These are phyloP conservation scores for Mantis religiosa DNA, from an alignment of 2,888 invertebrate species.

Conservation along the genomic window DNA sequence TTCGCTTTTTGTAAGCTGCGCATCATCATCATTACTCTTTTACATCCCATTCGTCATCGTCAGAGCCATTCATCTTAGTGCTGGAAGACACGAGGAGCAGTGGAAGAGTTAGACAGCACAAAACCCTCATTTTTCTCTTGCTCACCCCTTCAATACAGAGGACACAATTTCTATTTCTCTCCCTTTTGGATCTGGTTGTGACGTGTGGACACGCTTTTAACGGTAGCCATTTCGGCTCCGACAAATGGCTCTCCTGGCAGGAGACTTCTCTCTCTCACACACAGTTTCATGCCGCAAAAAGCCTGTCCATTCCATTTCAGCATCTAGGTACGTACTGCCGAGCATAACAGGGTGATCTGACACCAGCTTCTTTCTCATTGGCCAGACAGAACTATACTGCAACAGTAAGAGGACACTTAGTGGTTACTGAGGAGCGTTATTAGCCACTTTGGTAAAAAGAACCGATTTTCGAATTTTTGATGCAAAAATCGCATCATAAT, in stretches of 20 bases:
- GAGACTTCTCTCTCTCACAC: background rate
- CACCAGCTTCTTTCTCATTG: background rate
- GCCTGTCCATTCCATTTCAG: background rate
- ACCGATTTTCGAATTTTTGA: too few relatives aligned
- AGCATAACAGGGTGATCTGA: background rate
- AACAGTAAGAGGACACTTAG: too few relatives aligned
- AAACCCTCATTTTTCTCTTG: background rate
- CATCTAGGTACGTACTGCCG: background rate
- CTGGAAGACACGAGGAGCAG: background rate
- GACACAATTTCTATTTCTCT: background rate
- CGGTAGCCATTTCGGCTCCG: slow-evolving; percentile 14
- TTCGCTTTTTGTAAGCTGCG: background rate
- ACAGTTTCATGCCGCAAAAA: slow-evolving; percentile 2
- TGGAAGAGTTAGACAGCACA: background rate
- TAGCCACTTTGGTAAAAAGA: too few relatives aligned
- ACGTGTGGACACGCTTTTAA: slow-evolving; percentile 29
- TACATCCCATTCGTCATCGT: background rate
- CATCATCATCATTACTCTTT: background rate
- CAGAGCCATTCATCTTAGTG: background rate
- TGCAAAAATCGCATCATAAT: too few relatives aligned
- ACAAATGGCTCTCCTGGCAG: slow-evolving; percentile 19
- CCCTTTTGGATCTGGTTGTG: slow-evolving; percentile 21
- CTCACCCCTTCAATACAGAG: background rate
- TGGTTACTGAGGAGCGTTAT: too few relatives aligned
- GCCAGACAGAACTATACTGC: background rate